Evolutionary conservation across 2,888 invertebrate species (phyloP).

Genomic region (Laothoe populi): DNA sequence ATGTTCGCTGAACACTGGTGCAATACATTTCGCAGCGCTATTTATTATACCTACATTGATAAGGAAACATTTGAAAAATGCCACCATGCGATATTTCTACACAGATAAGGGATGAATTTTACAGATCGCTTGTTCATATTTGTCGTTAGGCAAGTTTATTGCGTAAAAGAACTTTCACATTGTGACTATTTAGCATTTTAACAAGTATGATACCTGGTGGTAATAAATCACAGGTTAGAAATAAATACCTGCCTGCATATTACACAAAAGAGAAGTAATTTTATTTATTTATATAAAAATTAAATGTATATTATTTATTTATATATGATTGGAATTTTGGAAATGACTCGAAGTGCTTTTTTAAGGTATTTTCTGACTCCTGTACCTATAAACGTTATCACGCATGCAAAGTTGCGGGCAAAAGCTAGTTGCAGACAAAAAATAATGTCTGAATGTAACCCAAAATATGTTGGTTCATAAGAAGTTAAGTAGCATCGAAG

Average conservation of each 20-base stretch:
- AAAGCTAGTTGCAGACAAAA: no score
- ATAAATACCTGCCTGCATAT: constrained; percentile 6
- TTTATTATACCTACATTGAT: constrained; percentile 20
- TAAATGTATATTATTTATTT: no score
- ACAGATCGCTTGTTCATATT: constrained; percentile 16
- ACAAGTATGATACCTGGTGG: not conserved
- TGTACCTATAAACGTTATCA: no score
- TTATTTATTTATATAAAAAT: no score
- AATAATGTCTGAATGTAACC: no score
- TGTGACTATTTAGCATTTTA: not conserved
- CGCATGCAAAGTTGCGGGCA: no score
- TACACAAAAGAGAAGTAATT: not conserved
- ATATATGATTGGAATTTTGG: no score
- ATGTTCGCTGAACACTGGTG: constrained; percentile 26
- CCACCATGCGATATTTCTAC: not conserved
- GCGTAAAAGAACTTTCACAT: constrained; percentile 12
- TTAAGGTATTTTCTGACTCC: no score
- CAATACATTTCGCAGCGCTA: not conserved
- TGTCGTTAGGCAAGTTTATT: constrained; percentile 25
- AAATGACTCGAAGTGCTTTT: no score
- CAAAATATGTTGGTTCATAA: no score
- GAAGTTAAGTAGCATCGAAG: no score
- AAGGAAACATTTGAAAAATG: constrained; percentile 18
- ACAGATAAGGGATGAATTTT: constrained; percentile 18
- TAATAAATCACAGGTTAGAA: constrained; percentile 17